phyloP scores from a whole-genome alignment of 2,113 vertebrate genomes.

The Natator depressus region DNA sequence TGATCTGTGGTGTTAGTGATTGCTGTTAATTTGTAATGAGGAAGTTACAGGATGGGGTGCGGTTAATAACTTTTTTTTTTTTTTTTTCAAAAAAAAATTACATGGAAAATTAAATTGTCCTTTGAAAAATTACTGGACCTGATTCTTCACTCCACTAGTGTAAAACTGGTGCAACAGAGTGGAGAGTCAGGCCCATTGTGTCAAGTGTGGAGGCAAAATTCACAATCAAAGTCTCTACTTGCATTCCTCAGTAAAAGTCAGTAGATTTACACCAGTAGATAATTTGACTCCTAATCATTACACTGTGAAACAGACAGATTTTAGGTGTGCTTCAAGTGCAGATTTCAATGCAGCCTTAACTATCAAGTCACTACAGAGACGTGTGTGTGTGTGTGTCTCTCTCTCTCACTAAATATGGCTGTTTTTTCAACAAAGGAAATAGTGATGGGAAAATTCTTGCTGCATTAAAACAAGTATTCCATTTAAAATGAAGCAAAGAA shows the following conservation, averaged over 20 bases:
- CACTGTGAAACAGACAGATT: background rate
- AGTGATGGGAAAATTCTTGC: slow-evolving; percentile 33
- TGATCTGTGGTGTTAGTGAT: background rate
- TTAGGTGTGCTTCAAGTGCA: background rate
- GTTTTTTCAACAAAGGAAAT: slow-evolving; percentile 48
- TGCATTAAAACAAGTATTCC: slow-evolving; percentile 44
- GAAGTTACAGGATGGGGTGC: background rate
- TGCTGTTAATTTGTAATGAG: background rate
- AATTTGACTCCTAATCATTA: background rate
- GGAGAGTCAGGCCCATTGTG: background rate
- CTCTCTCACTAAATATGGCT: slow-evolving; percentile 29
- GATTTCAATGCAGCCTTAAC: background rate
- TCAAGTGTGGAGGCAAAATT: background rate
- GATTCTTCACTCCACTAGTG: background rate
- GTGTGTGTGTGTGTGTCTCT: background rate
- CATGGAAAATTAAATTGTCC: background rate
- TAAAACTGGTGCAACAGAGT: background rate
- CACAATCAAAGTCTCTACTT: background rate
- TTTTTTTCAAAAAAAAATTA: no score
- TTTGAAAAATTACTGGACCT: background rate
- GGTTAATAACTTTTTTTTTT: background rate
- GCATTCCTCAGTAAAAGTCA: background rate
- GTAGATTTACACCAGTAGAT: background rate
- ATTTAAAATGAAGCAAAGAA: slow-evolving; percentile 65
- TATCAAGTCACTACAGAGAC: background rate